Conservation (phyloP, 2,113 vertebrate genomes). For the Scomber colias region DNA sequence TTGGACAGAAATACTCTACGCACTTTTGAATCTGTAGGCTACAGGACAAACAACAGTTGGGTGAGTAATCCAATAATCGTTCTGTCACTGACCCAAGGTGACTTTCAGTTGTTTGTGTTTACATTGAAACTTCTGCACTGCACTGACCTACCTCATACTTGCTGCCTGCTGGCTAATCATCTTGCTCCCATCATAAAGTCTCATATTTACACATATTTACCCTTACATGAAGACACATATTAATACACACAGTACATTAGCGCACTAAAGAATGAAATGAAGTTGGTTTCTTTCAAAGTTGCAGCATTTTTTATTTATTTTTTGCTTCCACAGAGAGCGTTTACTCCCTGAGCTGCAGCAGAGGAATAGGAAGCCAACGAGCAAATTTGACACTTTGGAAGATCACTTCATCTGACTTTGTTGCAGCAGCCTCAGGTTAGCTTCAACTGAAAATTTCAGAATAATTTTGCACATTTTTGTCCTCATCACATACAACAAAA, state of each 20-base stretch:
- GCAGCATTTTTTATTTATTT: no score
- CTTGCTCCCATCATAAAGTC: background rate
- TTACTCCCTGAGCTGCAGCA: no score
- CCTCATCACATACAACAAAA: no score
- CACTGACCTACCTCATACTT: slow-evolving; percentile 2
- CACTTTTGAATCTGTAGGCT: background rate
- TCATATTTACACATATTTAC: background rate
- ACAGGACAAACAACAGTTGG: slow-evolving; percentile 41
- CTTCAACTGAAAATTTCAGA: no score
- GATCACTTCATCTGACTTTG: no score
- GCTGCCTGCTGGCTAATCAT: background rate
- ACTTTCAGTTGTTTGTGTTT: slow-evolving; percentile 9
- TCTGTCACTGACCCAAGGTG: background rate
- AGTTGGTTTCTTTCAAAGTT: no score
- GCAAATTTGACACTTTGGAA: no score
- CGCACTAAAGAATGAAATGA: no score
- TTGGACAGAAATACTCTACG: background rate
- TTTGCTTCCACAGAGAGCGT: no score
- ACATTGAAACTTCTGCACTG: background rate
- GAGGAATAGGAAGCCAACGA: no score
- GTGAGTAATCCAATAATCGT: slow-evolving; percentile 11
- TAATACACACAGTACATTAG: background rate
- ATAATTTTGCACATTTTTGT: no score
- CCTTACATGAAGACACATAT: background rate
- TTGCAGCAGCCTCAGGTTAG: no score